Base-by-base conservation (phyloP, 2,797 vertebrate species). In the Clarias laeviceps region DNA sequence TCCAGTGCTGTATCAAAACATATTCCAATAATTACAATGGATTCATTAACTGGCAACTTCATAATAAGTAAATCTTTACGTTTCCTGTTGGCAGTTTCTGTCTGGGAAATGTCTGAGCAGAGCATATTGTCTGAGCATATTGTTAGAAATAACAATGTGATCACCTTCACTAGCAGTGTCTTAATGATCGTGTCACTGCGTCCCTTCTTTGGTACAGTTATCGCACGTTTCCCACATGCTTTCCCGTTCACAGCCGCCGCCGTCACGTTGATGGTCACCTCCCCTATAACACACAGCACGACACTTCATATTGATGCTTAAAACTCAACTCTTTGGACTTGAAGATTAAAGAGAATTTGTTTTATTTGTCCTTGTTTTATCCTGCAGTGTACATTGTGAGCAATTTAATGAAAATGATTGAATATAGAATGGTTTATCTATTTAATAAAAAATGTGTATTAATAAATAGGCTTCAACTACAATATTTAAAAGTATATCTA, bases 251-350 rank as follows among this genome's bases (percentile, higher is more conserved):
- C 27, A 22, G 96, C 95, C 89, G 96, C 95, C 0, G 96, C 96
- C 0, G 91, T 96, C 84, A 96, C 95, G 27, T 92, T 94, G 90
- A 98, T 84, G 40, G 87, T 90, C 82, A 97, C 89, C 72, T 90
- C 82, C 54, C 96, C 96, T 97, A 57, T 12, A 45, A 77, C 45
- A 57, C 45, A 59, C 45, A 45, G 11, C 4, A 15, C 2, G 12
- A 34, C 17, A 4, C 17, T 65, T 22, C 34, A 22, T 1, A 40
- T 37, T 32, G 5, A 29, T 68, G 29, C 4, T 45, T 45, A 68
- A 20, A 68, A 68, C 8, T 29, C 65, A 68, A 1, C 32, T 8
- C 15, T 70, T 45, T 2, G 40, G 29, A 68, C 6, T 15, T 20
- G 5, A 8, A 68, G 0, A 64, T n/a, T 40, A 40, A 40, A 64